Percentiles rank a stretch among this genome's conserved stretches.
Evolutionary conservation across 2,888 invertebrate genomes (phyloP).

Genomic region (Sesamia inferens): DNA sequence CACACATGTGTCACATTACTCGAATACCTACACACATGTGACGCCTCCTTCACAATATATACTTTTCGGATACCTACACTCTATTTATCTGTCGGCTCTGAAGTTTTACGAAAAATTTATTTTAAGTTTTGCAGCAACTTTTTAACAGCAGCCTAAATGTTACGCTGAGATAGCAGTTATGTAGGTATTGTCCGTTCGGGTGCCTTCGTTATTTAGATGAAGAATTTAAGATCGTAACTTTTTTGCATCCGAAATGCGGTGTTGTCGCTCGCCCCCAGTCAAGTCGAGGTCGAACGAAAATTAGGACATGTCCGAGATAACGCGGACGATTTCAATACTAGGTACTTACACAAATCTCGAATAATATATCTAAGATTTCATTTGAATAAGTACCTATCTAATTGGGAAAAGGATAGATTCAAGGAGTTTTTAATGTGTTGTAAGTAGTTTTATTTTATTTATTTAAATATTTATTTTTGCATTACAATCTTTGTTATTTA

Average conservation of each 20-base stretch:
- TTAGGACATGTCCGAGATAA: conserved; percentile 73
- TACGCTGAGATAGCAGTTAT: conserved; percentile 32
- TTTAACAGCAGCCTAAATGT: conserved; percentile 33
- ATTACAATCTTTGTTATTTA: background rate
- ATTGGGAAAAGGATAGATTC: conserved; percentile 33
- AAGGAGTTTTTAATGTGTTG: conserved; percentile 14
- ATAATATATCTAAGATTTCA: conserved; percentile 26
- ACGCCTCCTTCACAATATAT: conserved; percentile 86
- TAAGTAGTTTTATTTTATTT: background rate
- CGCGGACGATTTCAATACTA: conserved; percentile 54
- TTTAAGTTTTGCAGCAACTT: conserved; percentile 40
- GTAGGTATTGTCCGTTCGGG: conserved; percentile 17
- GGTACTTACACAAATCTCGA: conserved; percentile 46
- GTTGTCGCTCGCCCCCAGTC: conserved; percentile 57
- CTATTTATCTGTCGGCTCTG: conserved; percentile 53
- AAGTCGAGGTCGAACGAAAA: conserved; percentile 62
- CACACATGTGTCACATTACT: conserved; percentile 83
- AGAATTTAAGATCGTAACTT: conserved; percentile 59
- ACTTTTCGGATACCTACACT: conserved; percentile 83
- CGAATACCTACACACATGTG: conserved; percentile 85
- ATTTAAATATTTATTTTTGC: conserved; percentile 25
- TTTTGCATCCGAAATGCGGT: conserved; percentile 56
- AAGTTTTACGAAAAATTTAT: conserved; percentile 46
- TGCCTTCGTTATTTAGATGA: conserved; percentile 52
- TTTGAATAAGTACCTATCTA: conserved; percentile 27